Base-by-base conservation (phyloP, 2,797 vertebrate species). In the Euphonia xanthogaster region DNA sequence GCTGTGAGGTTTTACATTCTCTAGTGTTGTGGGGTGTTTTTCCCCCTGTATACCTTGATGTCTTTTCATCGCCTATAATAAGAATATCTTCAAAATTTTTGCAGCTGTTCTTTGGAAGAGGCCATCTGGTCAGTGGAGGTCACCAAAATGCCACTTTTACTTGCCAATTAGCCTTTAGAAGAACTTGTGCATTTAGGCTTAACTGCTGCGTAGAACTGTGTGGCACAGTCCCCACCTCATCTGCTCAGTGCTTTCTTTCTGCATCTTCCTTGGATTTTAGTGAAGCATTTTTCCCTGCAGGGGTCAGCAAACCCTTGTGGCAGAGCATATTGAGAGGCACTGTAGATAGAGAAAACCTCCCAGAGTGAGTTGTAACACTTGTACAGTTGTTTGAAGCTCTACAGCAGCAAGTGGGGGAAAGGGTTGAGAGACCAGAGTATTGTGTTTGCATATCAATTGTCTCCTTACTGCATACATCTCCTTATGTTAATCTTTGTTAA, bases 231-330 rank as follows among this genome's bases (percentile, higher is more conserved):
- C 39, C 23, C 21, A 10, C 10, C 54, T 68, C 14, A 3, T 35
- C n/a, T 47, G 2, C 16, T 25, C 5, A 0, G 4, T 44, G n/a
- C 50, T 70, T 81, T 2, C 25, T 77, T 76, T 39, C 37, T 78
- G 39, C 44, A 27, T 33, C 40, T 86, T 40, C 40, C 57, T 30
- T 58, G 37, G 70, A 44, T 63, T 61, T 70, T 28, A 47, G 22
- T 31, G 76, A 47, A 78, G n/a, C 33, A 0, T 13, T 57, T 88
- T 70, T 63, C 48, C 92, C 94, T 92, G 86, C 48, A 86, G 92
- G 60, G 82, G 92, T 91, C 94, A 94, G 83, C 83, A 90, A 76
- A 93, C 23, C 30, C 31, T 47, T 85, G 25, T 62, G 35, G 58
- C 39, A 40, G 37, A 93, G 39, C 57, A 66, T 44, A 50, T 65